Percentiles rank a stretch among this genome's conserved stretches.
Conservation (phyloP, 2,113 vertebrate genomes). For the Corythornis cristatus region DNA sequence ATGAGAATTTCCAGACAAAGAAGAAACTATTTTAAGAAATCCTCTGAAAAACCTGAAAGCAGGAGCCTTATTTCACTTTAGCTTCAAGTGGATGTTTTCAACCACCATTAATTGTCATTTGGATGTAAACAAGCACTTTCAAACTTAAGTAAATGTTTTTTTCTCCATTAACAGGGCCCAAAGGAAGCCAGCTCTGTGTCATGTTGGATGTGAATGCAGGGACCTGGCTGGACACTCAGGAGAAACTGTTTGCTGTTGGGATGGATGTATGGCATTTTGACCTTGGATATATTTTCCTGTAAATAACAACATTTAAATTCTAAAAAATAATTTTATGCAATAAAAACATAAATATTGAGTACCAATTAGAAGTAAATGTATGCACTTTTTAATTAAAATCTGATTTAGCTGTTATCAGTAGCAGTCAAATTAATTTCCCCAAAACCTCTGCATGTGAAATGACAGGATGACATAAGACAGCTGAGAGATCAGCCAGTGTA, state of each 20-base stretch:
- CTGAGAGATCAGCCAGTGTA: not conserved
- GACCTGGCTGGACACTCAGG: slow-evolving; percentile 9
- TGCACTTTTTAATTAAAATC: not conserved
- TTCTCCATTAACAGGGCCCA: slow-evolving; percentile 67
- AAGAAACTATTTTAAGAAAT: not conserved
- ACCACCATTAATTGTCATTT: not conserved
- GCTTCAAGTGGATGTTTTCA: not conserved
- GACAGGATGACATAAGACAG: not conserved
- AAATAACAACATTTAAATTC: slow-evolving; percentile 73
- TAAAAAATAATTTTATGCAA: slow-evolving; percentile 55
- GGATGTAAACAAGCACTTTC: not conserved
- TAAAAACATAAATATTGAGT: slow-evolving; percentile 66
- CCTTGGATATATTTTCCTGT: slow-evolving; percentile 71
- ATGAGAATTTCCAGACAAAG: not conserved
- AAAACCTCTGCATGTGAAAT: not conserved
- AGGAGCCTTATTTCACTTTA: not conserved
- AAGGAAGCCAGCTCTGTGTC: slow-evolving; percentile 81
- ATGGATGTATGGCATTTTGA: slow-evolving; percentile 12
- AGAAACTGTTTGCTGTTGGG: not conserved
- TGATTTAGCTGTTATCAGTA: not conserved
- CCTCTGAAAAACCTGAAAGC: not conserved
- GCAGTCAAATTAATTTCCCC: not conserved
- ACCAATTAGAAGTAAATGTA: slow-evolving; percentile 29
- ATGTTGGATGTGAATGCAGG: slow-evolving; percentile 82
- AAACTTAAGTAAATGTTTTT: not conserved